phyloP scores from a whole-genome alignment of 2,113 vertebrate genomes.

The Verasper variegatus region DNA sequence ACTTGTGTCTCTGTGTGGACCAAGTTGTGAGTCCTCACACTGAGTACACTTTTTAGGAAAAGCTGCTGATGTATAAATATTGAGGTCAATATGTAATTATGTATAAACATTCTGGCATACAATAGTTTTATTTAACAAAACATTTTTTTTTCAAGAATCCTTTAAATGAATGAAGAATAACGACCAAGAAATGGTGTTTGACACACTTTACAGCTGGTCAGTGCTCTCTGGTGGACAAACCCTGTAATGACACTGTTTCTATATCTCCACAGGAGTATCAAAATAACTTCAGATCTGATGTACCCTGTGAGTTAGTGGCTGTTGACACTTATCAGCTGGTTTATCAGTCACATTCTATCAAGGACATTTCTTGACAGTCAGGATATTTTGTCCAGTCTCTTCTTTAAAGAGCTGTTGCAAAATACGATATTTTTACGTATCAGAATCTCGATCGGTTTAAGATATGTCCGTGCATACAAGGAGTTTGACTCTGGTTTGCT shows the following conservation, averaged over 20 bases:
- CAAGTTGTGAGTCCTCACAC: neutral
- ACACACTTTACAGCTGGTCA: neutral
- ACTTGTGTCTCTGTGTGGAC: neutral
- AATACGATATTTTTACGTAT: neutral
- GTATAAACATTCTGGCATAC: neutral
- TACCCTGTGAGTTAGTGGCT: neutral
- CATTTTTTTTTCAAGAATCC: neutral
- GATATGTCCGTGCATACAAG: neutral
- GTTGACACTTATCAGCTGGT: neutral
- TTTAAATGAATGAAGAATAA: neutral
- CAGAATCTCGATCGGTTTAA: neutral
- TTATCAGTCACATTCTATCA: neutral
- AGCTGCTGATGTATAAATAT: neutral
- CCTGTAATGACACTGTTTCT: neutral
- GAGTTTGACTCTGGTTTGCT: neutral
- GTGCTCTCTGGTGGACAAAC: neutral
- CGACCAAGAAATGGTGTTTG: neutral
- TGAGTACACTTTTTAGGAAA: neutral
- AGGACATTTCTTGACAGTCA: neutral
- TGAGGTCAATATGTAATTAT: neutral
- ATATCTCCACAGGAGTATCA: too few species aligned
- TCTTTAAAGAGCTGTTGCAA: too few species aligned
- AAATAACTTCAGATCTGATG: too few species aligned
- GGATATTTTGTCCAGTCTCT: neutral
- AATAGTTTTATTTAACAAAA: too few species aligned